Percentiles rank a stretch among this genome's conserved stretches.
Conservation (phyloP, 2,797 vertebrate species). For the Spinus olivaceus region DNA sequence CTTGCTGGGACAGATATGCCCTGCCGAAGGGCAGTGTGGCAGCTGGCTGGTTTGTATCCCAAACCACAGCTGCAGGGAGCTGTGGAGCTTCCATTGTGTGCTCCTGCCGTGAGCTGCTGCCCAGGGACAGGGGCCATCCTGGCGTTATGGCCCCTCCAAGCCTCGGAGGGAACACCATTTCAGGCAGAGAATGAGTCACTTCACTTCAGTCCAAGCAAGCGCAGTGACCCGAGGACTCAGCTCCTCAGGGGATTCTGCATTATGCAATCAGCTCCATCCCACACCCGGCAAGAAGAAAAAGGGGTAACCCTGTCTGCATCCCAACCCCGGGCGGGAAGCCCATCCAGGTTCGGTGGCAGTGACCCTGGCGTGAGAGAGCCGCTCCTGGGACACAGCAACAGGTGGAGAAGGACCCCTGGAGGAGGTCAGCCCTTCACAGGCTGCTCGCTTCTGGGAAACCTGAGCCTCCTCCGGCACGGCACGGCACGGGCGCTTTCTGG, state of each 20-base stretch:
- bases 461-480: too few relatives aligned
- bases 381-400: neutral
- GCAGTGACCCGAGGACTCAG: neutral
- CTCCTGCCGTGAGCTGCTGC: neutral
- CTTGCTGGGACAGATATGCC: neutral
- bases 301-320: neutral
- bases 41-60: neutral
- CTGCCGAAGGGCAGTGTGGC: neutral
- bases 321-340: accelerated
- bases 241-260: neutral
- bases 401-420: neutral
- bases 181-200: neutral
- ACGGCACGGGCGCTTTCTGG: neutral
- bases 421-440: neutral
- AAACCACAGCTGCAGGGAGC: accelerated
- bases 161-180: accelerated
- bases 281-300: neutral
- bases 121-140: neutral
- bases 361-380: neutral
- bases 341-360: accelerated
- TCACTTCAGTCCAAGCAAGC: neutral
- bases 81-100: accelerated
- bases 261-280: neutral
- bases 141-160: neutral
- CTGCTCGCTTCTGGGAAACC: neutral